Base-by-base conservation (phyloP, 2,797 vertebrate species). In the Catostomus latipinnis region DNA sequence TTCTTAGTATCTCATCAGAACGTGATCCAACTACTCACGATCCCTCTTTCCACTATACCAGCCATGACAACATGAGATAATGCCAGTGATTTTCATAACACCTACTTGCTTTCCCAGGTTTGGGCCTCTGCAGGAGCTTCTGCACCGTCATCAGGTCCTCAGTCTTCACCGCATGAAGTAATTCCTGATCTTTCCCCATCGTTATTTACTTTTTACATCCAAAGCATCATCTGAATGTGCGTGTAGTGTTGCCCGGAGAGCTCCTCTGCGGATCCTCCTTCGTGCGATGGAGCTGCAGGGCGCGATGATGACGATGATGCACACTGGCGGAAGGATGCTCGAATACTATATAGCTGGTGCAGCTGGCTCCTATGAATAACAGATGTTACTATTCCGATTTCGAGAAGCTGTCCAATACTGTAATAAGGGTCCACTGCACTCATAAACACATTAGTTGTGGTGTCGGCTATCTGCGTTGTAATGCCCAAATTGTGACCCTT, bases 121-220 rank as follows among this genome's bases (percentile, higher is more conserved):
- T 95, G 88, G 96, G 96, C 96, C 97, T 97, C 91, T 98, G 96
- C 93, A 98, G 95, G 92, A 98, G 96, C 93, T 97, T 96, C 94
- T 98, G 97, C 88, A 96, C 97, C 88, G 96, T 94, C 89, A 96
- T 93, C 88, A 98, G 90, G 93, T 98, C 97, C 94, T 98, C 97
- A 92, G 95, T 96, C 93, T 98, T 98, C 88, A 98, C 97, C 89
- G 97, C 97, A 94, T 98, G 97, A 91, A 98, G 96, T 93, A 98
- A 94, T 93, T 98, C 96, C 94, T 98, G 97, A 93, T 98, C 97
- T 93, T 98, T 98, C 93, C 97, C 97, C 97, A 98, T 98, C 93
- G 92, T 95, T 87, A 82, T 87, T 84, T 80, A 48, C 34, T 83
- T 85, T 43, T 90, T 90, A 94, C 88, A 92, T 91, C 92, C 88